A percentile compares a stretch with the other conserved stretches of the same genome.
These are phyloP conservation scores for Pararge aegeria DNA, from an alignment of 1,140 invertebrate genomes.

Conservation along the genomic window DNA sequence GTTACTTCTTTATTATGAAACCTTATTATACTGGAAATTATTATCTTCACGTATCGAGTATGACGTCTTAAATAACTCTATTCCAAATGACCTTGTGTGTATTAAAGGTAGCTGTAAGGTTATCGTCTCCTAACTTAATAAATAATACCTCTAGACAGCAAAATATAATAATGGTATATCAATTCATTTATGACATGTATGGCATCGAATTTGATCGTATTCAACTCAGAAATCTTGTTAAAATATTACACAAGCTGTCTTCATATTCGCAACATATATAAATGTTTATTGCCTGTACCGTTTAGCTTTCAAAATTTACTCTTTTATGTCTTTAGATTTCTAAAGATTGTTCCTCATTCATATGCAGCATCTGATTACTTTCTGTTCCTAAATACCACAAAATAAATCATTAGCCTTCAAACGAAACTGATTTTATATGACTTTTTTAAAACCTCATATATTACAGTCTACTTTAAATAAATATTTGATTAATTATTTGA, in stretches of 20 bases:
- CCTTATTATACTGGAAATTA: no score
- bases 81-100: no score
- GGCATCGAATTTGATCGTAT: no score
- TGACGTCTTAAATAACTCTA: no score
- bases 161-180: no score
- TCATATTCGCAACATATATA: not conserved
- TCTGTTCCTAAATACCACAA: slow-evolving; percentile 12
- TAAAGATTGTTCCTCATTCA: slow-evolving; percentile 22
- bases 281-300: slow-evolving; percentile 14
- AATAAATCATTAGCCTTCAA: not conserved
- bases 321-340: slow-evolving; percentile 15
- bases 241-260: not conserved
- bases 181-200: no score
- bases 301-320: slow-evolving; percentile 7
- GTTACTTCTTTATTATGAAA: no score
- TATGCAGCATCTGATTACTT: slow-evolving; percentile 21
- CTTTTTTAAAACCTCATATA: not conserved
- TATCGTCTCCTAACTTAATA: no score
- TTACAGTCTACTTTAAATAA: not conserved
- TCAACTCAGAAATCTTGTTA: not conserved
- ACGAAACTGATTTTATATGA: not conserved
- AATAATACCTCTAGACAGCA: no score
- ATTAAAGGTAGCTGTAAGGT: no score
- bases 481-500: not conserved
- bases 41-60: no score